Evolutionary conservation across 2,888 invertebrate genomes (phyloP), one percentile per base, ranked within the genome.

Genomic region (Ariolimax columbianus): DNA sequence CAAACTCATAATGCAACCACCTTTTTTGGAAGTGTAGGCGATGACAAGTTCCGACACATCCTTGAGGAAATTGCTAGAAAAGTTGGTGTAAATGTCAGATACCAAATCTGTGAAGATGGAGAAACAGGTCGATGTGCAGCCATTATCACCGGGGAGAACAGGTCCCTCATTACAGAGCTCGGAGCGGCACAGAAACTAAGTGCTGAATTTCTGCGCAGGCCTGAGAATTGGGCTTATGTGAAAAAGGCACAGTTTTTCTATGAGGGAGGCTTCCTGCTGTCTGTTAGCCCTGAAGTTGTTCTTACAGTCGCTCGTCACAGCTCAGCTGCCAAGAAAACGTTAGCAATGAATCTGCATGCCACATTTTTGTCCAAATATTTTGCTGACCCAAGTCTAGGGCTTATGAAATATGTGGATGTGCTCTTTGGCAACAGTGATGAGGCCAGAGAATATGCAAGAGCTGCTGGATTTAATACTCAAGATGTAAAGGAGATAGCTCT

Each of bases 121-220:
- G 86, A 97, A 7, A 99, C 99, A 17, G 99, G 99, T 79, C 98
- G 98, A 0, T 99, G 99, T 95, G 99, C 97, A 0, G 99, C 99
- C 75, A 95, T 99, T 19, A 96, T 99, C 80, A 98, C 98, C 0
- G 95, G 95, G 70, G 94, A 95, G 86, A 97, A 97, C 85, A 96
- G 96, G 87, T 99, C 99, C 4, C 95, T 99, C n/a, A 97, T 98
- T 94, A 99, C 99, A 1, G 97, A 99, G 95, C 95, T 99, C 86
- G 98, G 97, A 26, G 99, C 99, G 11, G 99, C 99, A 0, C 97
- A 98, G 94, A 95, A 96, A 91, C 99, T 99, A 94, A 97, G 97
- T 0, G 95, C 96, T 19, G 97, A 97, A 83, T 92, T 89, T 87
- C 95, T 99, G 85, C 95, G 96, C 47, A 95, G 95, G 80, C 95